Conservation (phyloP, 2,888 invertebrate genomes). For the Nemoura dubitans region DNA sequence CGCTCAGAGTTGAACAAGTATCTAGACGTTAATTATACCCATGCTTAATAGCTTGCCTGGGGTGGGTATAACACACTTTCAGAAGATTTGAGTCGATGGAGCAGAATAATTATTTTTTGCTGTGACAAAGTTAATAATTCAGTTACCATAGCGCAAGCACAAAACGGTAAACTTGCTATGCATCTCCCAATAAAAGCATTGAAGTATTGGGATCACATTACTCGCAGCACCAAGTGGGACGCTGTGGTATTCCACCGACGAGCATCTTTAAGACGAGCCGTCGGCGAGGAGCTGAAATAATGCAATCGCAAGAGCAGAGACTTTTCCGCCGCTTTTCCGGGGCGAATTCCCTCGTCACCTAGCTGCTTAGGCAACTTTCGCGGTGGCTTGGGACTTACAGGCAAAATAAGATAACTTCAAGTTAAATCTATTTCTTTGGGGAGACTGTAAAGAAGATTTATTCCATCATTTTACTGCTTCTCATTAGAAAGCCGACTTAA, state of each 20-base stretch:
- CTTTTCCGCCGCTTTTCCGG: not conserved
- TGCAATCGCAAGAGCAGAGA: not conserved
- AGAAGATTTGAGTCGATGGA: too few relatives aligned
- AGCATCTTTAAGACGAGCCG: not conserved
- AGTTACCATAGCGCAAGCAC: not conserved
- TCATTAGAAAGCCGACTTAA: conserved; percentile 12
- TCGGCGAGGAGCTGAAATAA: not conserved
- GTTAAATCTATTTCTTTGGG: not conserved
- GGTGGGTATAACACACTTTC: too few relatives aligned
- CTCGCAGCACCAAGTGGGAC: not conserved
- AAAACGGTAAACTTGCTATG: not conserved
- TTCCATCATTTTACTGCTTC: conserved; percentile 12
- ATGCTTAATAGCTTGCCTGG: too few relatives aligned
- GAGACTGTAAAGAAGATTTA: conserved; percentile 12
- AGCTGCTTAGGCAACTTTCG: not conserved
- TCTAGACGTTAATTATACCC: too few relatives aligned
- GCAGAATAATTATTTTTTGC: not conserved
- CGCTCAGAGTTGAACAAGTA: too few relatives aligned
- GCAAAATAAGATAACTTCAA: conserved; percentile 5
- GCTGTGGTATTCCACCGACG: not conserved
- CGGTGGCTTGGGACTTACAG: not conserved
- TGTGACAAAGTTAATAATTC: not conserved
- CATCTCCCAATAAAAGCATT: not conserved
- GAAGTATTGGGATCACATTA: not conserved
- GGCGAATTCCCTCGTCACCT: not conserved